Base-by-base conservation (phyloP, 2,797 vertebrate genomes). In the Bovichtus variegatus region DNA sequence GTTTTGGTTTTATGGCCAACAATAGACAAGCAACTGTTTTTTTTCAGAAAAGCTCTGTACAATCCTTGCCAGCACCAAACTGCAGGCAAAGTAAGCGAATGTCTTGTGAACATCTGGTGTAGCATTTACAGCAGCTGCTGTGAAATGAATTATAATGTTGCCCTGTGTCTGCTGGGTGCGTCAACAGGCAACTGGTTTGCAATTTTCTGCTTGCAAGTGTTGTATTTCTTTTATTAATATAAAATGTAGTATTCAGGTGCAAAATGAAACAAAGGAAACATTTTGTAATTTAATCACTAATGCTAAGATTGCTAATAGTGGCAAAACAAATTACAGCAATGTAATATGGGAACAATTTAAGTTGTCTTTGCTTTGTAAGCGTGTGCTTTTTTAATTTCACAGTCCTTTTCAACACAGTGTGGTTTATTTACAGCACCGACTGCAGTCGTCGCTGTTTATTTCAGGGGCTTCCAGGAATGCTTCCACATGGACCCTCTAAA, bases 361-460 rank as follows among this genome's bases (percentile, higher is more conserved):
- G 44, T 40, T 41, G 50, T 12, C 31, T 65, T 18, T 55, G 9
- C 21, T 73, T 59, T 67, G 9, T 43, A 8, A 59, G 41, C 27
- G 70, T 50, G 8, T 29, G 6, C 2, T 46, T 58, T 12, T 23
- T 34, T 34, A 34, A 9, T 65, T 40, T 65, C 31, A 46, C 31
- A 34, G 62, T 19, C 29, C 5, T 21, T 27, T 62, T 41, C 53
- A 57, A 9, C 8, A 43, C 57, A 50, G 27, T 31, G 7, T 31
- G 51, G n/a, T 63, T 58, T 67, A 64, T 77, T 71, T 10, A 19
- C 13, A 53, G 18, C 64, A 71, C 62, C 7, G 25, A 31, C 64
- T 74, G 34, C 31, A 44, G 11, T 68, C 29, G 41, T 16, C 72
- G 23, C 34, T 62, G 44, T 44, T 75, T 66, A 43, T 64, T 62